Base-by-base conservation (phyloP, 2,888 invertebrate genomes). In the Teleogryllus oceanicus region DNA sequence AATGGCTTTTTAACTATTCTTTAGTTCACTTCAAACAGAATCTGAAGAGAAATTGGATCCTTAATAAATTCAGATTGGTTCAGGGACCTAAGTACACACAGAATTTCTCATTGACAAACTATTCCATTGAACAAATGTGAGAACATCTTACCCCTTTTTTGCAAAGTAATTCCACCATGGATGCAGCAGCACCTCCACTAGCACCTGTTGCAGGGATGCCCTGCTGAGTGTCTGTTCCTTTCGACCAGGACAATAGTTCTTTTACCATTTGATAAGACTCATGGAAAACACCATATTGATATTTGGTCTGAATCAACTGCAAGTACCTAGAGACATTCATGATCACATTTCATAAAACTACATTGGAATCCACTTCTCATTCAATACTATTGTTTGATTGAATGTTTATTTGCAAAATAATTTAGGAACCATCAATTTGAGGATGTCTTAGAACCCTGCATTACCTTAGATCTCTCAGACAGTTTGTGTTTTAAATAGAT, bases 131-230 rank as follows among this genome's bases (percentile, higher is more conserved):
- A 49, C 18, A 51, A 76, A 2, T 74, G 21, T 75, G 51, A 24
- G 18, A n/a, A 51, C 11, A 78, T 8, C 62, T 78, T 74, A 82
- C 82, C 81, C 82, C 75, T 13, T 51, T 37, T 75, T n/a, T 82
- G 2, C 85, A 83, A 8, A 87, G 81, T 62, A 87, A 85, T 82
- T 91, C 91, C 11, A 88, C 86, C 49, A 91, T 85, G 8, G 88
- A 85, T 18, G 89, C 86, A 2, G 89, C 85, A 21, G 88, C 87
- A 0, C 91, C 91, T 4, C 89, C 88, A 78, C 88, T 87, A 0
- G 88, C 86, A 0, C 88, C 87, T 11, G 85, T 83, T 4, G 88
- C 83, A 80, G 88, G 87, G 20, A 88, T 82, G 0, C 86, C 86
- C 49, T 50, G 62, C 10, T 51, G 8, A 5, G 11, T 74, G 16